Evolutionary conservation across 1,140 invertebrate species (phyloP), one percentile per base, ranked within the genome.

Genomic region (Drosophila bocki): DNA sequence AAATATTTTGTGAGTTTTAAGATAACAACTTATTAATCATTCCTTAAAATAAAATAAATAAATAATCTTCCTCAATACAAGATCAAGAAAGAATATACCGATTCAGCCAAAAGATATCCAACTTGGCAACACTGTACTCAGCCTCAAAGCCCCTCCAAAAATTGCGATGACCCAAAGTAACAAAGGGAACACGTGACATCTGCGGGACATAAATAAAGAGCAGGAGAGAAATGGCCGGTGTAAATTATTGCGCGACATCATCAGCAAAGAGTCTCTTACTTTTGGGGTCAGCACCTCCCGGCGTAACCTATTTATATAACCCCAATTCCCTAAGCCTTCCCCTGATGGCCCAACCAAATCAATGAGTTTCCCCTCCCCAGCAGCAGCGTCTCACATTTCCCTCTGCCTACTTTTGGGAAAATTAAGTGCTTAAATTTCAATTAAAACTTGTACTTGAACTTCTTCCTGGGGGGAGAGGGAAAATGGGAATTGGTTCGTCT

Each of bases 391-490:
- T 65, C 9, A 8, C 26, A 35, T 41, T 54, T 44, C 44, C 13
- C 48, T 19, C 17, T 26, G 44, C 32, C 75, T 32, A 61, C 64
- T 60, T 77, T 72, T 39, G 17, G 64, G 39, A 62, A 75, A 88
- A 77, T 88, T 78, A 88, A 80, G 80, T 88, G 85, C 84, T 84
- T 87, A 88, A 87, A 80, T 84, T 88, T 84, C 84, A 87, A 87
- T 87, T 87, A 88, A 83, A 87, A 88, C 72, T 88, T 88, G 71
- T 77, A 42, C 62, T 68, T 42, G 37, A 65, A 59, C 29, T 57
- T 57, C 50, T 35, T 59, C 6, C 33, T 39, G 19, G 29, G 6
- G 12, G 13, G 37, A 17, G 54, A 4, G 13, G 32, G 41, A 11
- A 35, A 12, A 15, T 15, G 37, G 37, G 39, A 70, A 53, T 64